A percentile compares a stretch with the other conserved stretches of the same genome.
These are phyloP conservation scores for Probaryconus sp. DNA, from an alignment of 1,140 invertebrate genomes.

Conservation along the genomic window DNA sequence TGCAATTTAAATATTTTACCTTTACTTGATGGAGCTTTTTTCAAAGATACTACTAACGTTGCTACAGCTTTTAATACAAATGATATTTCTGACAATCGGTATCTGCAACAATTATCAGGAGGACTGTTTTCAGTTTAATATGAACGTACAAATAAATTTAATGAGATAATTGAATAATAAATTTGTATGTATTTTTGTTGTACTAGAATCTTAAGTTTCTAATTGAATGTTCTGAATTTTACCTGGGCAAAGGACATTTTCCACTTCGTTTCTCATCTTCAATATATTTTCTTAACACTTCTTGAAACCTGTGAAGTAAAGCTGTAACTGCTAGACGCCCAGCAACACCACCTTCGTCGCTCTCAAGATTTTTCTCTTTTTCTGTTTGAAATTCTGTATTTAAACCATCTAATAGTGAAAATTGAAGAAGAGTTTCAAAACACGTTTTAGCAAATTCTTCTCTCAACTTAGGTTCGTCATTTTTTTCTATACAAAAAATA, in stretches of 20 bases:
- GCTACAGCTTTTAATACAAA: conserved; percentile 98
- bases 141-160: too few species aligned
- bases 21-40: conserved; percentile 92
- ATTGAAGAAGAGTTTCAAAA: conserved; percentile 97
- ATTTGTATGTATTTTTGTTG: too few species aligned
- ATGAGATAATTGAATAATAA: too few species aligned
- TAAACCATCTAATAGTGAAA: conserved; percentile 88
- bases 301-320: conserved; percentile 93
- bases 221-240: conserved; percentile 41
- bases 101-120: conserved; percentile 80
- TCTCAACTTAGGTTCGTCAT: conserved; percentile 88
- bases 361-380: conserved; percentile 71
- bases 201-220: neutral
- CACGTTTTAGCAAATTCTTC: conserved; percentile 98
- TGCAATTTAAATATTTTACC: conserved; percentile 78
- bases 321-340: conserved; percentile 93
- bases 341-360: conserved; percentile 82
- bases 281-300: conserved; percentile 92
- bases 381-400: conserved; percentile 78
- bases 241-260: conserved; percentile 94
- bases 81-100: conserved; percentile 95
- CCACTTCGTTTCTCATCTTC: conserved; percentile 93
- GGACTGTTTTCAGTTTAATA: conserved; percentile 5
- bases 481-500: conserved; percentile 78
- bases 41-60: conserved; percentile 93